Percentiles rank a stretch among this genome's conserved stretches.
These are phyloP conservation scores for Halcyon badia DNA, from an alignment of 2,797 vertebrate species.

Conservation along the genomic window DNA sequence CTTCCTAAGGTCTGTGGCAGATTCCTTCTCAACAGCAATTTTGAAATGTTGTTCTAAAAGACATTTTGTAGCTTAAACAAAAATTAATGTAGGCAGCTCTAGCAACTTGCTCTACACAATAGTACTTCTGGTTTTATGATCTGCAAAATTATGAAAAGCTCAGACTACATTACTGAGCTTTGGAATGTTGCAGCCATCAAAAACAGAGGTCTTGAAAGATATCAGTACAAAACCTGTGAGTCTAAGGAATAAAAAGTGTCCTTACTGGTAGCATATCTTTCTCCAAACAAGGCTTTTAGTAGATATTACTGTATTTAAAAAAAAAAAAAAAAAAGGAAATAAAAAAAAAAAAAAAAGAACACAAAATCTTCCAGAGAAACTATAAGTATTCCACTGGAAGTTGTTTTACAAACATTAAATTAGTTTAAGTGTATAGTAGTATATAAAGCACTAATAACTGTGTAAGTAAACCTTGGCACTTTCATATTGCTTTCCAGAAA, in stretches of 20 bases:
- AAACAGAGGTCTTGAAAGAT: neutral
- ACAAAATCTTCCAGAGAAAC: neutral
- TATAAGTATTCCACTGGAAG: neutral
- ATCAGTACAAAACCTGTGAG: neutral
- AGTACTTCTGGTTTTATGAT: neutral
- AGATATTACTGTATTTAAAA: neutral
- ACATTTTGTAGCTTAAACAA: neutral
- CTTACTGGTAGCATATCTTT: neutral
- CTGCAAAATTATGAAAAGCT: neutral
- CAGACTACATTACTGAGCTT: neutral
- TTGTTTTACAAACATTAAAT: neutral
- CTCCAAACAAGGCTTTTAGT: neutral
- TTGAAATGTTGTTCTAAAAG: neutral
- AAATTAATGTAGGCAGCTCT: neutral
- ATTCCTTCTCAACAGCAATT: neutral
- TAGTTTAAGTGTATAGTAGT: neutral
- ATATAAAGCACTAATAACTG: neutral
- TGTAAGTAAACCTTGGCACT: neutral
- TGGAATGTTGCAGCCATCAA: neutral
- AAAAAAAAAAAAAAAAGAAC: neutral
- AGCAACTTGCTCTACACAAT: neutral
- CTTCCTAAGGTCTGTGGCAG: neutral
- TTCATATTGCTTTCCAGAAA: neutral
- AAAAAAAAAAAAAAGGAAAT: neutral
- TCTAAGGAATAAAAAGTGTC: neutral